Evolutionary conservation across 2,888 invertebrate species (phyloP).

Genomic region (Lochmaea crataegi): DNA sequence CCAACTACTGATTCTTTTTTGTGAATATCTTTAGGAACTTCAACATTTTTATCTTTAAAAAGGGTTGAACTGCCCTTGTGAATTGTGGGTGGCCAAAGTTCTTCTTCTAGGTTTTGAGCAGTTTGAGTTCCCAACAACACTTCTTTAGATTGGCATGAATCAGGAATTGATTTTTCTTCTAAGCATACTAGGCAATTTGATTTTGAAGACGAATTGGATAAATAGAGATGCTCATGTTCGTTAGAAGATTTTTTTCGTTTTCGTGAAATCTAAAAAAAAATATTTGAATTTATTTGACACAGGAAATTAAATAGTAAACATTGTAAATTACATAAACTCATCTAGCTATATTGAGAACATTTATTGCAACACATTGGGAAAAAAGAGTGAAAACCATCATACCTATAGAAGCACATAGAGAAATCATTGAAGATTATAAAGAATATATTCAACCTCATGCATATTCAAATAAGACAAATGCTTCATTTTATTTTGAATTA

Average conservation of each 20-base stretch:
- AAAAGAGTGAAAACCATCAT: too few species aligned
- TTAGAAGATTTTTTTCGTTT: neutral
- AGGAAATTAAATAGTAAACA: too few species aligned
- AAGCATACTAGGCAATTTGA: neutral
- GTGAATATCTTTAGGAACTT: neutral
- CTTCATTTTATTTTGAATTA: too few species aligned
- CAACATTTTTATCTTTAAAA: neutral
- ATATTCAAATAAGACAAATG: too few species aligned
- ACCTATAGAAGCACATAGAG: too few species aligned
- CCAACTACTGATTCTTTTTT: neutral
- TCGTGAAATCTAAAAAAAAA: neutral
- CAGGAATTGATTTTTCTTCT: slow-evolving; percentile 3
- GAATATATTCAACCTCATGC: too few species aligned
- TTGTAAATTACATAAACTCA: too few species aligned
- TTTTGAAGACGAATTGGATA: neutral
- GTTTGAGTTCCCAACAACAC: neutral
- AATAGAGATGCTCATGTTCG: neutral
- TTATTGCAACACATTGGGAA: too few species aligned
- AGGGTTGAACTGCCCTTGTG: neutral
- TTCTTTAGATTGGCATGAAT: neutral
- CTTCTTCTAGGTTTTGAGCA: neutral
- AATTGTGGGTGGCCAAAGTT: neutral
- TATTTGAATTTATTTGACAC: neutral
- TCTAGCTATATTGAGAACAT: too few species aligned
- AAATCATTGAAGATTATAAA: too few species aligned